Evolutionary conservation across 2,888 invertebrate genomes (phyloP), one percentile per base, ranked within the genome.

Genomic region (Ischnus inquisitorius): DNA sequence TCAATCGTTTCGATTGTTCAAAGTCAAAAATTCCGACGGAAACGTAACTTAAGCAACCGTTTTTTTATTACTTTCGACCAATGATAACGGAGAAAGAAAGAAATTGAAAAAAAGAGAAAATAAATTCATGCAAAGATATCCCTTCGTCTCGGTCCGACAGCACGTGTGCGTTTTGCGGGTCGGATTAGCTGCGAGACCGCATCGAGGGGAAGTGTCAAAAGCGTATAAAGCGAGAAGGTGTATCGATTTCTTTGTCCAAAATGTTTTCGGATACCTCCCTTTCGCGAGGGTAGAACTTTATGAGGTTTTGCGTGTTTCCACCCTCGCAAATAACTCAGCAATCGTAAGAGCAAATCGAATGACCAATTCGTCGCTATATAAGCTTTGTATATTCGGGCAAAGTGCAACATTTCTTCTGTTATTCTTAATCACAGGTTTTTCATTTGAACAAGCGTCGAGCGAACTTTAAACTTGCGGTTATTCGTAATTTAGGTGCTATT

Each of bases 401-500:
- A 68, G 79, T 82, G 82, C 76, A 82, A 84, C 76, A 71, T 77
- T 84, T 78, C 34, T 77, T 85, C 75, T 64, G 54, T 74, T 72
- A 51, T 46, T 60, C 65, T 57, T 82, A 57, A 41, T 43, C 25
- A 46, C 68, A 16, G 43, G 51, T 74, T 68, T 68, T 69, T 48
- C n/a, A 54, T 43, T 25, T 62, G 3, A 62, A 46, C 43, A 34
- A 25, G n/a, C 71, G 64, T 78, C 71, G 64, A 25, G 68, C 74
- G 67, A 51, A 64, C 25, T 71, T n/a, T 39, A 25, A 67, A 84
- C 51, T 67, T 72, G 80, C 77, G 85, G 83, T 82, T 86, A 71
- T 86, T 86, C 83, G 85, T 79, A 84, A 87, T 88, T 87, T 86
- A 87, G 90, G 90, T 90, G 90, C 90, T 90, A 90, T 90, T 89